phyloP scores from a whole-genome alignment of 1,140 invertebrate genomes.

The Drosophila kurseongensis region DNA sequence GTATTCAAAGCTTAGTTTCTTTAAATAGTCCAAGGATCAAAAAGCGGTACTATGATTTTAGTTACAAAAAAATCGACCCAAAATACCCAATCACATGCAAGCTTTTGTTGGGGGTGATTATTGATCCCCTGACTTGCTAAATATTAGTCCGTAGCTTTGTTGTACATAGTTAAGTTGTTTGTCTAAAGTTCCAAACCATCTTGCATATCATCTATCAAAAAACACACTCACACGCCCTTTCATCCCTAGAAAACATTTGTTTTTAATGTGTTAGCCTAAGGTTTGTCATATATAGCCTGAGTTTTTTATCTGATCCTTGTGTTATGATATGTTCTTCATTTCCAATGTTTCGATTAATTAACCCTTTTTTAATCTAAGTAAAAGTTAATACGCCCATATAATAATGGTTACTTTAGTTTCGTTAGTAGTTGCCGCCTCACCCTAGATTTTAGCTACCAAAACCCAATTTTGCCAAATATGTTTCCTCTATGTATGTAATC shows the following conservation, averaged over 20 bases:
- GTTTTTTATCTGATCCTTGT: conserved; percentile 13
- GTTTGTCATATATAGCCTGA: conserved; percentile 26
- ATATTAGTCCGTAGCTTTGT: conserved; percentile 48
- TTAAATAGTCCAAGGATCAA: conserved; percentile 1
- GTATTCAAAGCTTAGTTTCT: conserved; percentile 14
- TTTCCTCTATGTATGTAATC: conserved; percentile 60
- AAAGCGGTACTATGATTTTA: conserved; percentile 1
- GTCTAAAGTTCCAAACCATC: conserved; percentile 16
- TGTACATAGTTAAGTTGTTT: conserved; percentile 73
- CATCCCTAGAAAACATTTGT: conserved; percentile 25
- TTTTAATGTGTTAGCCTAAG: conserved; percentile 57
- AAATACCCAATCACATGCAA: conserved; percentile 1
- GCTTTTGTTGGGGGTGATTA: conserved; percentile 11
- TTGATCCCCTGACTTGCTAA: conserved; percentile 10
- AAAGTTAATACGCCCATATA: neutral
- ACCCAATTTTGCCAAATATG: conserved; percentile 81
- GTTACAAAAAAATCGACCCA: conserved; percentile 11
- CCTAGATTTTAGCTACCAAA: conserved; percentile 56
- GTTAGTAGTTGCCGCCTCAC: conserved; percentile 22
- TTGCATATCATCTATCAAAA: conserved; percentile 54
- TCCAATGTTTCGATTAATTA: conserved; percentile 28
- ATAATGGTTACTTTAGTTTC: conserved; percentile 12
- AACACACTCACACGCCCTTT: conserved; percentile 7
- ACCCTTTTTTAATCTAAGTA: conserved; percentile 1
- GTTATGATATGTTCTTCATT: conserved; percentile 23